These are phyloP conservation scores for Nephrocerus scutellatus DNA, from an alignment of 2,888 invertebrate genomes.

Conservation along the genomic window DNA sequence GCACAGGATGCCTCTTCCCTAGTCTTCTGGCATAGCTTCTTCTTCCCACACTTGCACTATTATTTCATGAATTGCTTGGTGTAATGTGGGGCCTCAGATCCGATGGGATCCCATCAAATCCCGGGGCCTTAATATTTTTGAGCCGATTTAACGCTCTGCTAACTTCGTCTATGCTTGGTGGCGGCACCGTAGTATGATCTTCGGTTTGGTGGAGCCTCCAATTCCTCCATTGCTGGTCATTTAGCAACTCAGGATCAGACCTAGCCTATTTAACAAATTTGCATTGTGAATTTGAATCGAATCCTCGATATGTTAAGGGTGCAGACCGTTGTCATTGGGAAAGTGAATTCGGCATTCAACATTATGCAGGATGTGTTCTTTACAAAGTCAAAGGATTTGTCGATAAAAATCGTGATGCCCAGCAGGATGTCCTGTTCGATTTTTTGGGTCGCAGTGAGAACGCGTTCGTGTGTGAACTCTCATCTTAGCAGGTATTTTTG, in stretches of 20 bases:
- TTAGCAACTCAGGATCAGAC: conserved; percentile 84
- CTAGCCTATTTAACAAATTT: conserved; percentile 80
- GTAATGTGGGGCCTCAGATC: no score
- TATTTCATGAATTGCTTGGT: conserved; percentile 77
- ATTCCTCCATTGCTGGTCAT: no score
- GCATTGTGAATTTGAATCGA: conserved; percentile 77
- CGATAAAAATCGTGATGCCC: conserved; percentile 87
- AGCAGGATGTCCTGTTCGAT: conserved; percentile 88
- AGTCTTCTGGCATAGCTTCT: no score
- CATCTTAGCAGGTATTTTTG: conserved; percentile 57
- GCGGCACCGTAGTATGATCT: no score
- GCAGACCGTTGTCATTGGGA: conserved; percentile 83
- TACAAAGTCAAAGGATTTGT: conserved; percentile 78
- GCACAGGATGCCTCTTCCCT: no score
- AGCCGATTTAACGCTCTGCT: no score
- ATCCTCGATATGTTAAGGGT: conserved; percentile 78
- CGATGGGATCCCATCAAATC: no score
- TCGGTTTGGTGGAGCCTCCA: no score
- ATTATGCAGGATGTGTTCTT: conserved; percentile 84
- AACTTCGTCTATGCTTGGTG: no score
- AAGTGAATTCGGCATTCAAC: conserved; percentile 79
- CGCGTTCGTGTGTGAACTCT: conserved; percentile 71
- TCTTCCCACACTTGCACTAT: no score
- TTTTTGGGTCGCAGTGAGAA: conserved; percentile 77
- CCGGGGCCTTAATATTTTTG: no score